A percentile compares a stretch with the other conserved stretches of the same genome.
phyloP scores from a whole-genome alignment of 2,797 vertebrate genomes.

The Pangasius macronema region DNA sequence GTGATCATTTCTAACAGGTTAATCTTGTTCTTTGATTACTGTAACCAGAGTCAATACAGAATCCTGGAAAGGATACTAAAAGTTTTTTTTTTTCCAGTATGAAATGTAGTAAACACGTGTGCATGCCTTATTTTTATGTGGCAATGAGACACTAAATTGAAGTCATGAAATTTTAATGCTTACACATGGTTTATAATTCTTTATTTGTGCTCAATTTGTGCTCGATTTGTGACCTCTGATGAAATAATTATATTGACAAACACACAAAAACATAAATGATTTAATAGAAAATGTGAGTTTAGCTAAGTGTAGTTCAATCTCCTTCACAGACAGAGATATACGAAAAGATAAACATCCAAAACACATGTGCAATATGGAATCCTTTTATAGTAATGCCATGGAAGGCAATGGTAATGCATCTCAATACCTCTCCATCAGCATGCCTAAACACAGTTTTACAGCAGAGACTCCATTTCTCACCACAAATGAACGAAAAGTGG shows the following conservation, averaged over 20 bases:
- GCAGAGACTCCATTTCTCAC: neutral
- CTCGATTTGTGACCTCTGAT: neutral
- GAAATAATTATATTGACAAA: neutral
- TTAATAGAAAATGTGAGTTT: neutral
- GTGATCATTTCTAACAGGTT: neutral
- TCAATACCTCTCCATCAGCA: neutral
- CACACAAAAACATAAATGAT: neutral
- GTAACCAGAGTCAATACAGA: neutral
- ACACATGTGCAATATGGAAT: neutral
- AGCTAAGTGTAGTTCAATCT: neutral
- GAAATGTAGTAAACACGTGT: neutral
- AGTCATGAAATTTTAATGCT: neutral
- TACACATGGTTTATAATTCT: neutral
- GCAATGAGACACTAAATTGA: neutral
- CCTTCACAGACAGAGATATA: no score
- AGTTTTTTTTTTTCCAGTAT: neutral
- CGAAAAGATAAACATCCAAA: neutral
- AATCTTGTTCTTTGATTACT: neutral
- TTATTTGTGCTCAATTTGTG: neutral
- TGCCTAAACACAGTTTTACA: neutral
- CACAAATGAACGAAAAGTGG: neutral
- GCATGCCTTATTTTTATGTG: neutral
- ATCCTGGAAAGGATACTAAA: neutral
- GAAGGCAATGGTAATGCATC: neutral
- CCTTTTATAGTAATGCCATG: neutral